These are phyloP conservation scores for Pseudopleuronectes americanus DNA, from an alignment of 2,797 vertebrate genomes.

Conservation along the genomic window DNA sequence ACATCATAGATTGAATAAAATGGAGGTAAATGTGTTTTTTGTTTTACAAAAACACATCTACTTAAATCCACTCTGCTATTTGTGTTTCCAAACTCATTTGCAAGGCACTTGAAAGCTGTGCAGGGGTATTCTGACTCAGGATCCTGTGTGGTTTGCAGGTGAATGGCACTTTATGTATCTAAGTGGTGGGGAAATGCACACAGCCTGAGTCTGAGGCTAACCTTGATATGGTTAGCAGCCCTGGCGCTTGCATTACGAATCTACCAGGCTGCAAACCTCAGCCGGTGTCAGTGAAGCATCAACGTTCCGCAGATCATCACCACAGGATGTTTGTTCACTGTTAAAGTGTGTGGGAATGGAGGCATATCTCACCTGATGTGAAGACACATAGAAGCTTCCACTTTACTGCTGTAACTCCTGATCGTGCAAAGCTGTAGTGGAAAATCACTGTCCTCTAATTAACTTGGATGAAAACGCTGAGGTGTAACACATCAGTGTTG, in stretches of 20 bases:
- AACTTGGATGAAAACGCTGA: conserved; percentile 52
- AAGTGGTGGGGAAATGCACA: conserved; percentile 52
- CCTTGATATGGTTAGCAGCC: conserved; percentile 74
- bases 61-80: neutral
- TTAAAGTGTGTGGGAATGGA: conserved; percentile 56
- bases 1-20: neutral
- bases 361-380: conserved; percentile 66
- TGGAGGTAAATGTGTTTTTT: too few relatives aligned
- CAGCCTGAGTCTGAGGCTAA: conserved; percentile 61
- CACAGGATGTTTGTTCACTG: conserved; percentile 80
- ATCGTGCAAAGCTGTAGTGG: conserved; percentile 45
- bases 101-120: conserved; percentile 1
- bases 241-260: conserved; percentile 30
- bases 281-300: conserved; percentile 55
- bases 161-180: conserved; percentile 70
- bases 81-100: conserved; percentile 10
- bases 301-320: conserved; percentile 63
- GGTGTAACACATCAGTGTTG: conserved; percentile 35
- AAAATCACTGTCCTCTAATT: conserved; percentile 59
- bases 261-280: conserved; percentile 75
- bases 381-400: conserved; percentile 33
- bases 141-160: conserved; percentile 66
- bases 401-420: conserved; percentile 23
- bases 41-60: neutral
- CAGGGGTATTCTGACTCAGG: conserved; percentile 19